Conservation (phyloP, 2,797 vertebrate genomes). For the Falco naumanni region DNA sequence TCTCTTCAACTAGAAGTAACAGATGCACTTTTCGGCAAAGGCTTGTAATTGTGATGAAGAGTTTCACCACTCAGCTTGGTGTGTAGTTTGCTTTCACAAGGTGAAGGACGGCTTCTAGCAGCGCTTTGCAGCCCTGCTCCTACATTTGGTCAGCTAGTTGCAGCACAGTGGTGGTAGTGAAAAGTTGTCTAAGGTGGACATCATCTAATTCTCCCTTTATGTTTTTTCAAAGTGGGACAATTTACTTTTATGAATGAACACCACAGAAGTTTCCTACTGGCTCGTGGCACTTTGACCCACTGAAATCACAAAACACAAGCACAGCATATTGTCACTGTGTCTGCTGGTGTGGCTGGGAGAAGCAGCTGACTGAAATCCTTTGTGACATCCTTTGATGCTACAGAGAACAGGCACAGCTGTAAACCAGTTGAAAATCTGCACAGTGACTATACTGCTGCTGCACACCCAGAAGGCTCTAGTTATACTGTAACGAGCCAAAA, state of each 20-base stretch:
- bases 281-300: background rate
- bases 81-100: background rate
- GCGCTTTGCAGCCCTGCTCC: background rate
- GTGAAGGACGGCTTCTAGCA: background rate
- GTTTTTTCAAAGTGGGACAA: background rate
- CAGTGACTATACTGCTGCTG: background rate
- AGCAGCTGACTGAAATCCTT: background rate
- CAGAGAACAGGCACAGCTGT: background rate
- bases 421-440: background rate
- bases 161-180: fast-evolving
- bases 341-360: background rate
- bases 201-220: background rate
- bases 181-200: background rate
- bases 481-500: background rate
- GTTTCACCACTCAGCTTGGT: background rate
- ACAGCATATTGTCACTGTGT: background rate
- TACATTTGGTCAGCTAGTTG: background rate
- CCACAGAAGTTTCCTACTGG: background rate
- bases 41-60: background rate
- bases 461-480: background rate
- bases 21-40: background rate
- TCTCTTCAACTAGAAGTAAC: background rate
- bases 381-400: background rate
- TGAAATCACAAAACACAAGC: background rate
- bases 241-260: background rate